phyloP scores from a whole-genome alignment of 2,888 invertebrate genomes.

The Thera obeliscata region DNA sequence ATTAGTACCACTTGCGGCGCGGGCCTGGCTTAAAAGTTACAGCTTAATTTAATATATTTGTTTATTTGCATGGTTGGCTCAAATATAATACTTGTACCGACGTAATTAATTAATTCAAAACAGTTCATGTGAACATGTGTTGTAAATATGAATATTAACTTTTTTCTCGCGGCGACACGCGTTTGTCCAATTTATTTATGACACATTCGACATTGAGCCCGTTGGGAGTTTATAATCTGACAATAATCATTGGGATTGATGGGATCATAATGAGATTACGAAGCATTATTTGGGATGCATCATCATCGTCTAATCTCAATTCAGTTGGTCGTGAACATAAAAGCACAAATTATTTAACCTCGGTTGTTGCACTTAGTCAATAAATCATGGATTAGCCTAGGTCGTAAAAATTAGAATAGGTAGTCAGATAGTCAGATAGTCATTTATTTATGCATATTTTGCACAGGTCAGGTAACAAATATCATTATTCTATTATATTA shows the following conservation, averaged over 20 bases:
- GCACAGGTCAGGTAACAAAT: no score
- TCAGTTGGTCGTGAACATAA: not conserved
- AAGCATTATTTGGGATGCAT: conserved; percentile 25
- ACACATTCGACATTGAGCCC: conserved; percentile 27
- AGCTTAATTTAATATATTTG: conserved; percentile 21
- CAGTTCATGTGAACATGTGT: no score
- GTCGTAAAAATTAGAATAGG: no score
- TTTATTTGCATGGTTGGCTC: conserved; percentile 23
- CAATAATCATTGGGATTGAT: conserved; percentile 31
- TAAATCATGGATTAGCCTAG: no score
- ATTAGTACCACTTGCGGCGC: conserved; percentile 63
- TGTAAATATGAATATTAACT: no score
- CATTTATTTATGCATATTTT: no score
- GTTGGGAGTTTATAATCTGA: conserved; percentile 16
- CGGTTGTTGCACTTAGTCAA: no score
- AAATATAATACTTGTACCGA: not conserved
- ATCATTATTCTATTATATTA: no score
- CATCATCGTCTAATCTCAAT: conserved; percentile 6
- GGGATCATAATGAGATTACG: conserved; percentile 30
- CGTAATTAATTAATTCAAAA: no score
- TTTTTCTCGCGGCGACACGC: not conserved
- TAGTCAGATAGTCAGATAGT: no score
- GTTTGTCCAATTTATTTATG: conserved; percentile 6
- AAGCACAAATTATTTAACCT: not conserved
- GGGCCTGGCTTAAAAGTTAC: conserved; percentile 6